Evolutionary conservation across 2,797 vertebrate genomes (phyloP), one percentile per base, ranked within the genome.

Genomic region (Okamejei kenojei): DNA sequence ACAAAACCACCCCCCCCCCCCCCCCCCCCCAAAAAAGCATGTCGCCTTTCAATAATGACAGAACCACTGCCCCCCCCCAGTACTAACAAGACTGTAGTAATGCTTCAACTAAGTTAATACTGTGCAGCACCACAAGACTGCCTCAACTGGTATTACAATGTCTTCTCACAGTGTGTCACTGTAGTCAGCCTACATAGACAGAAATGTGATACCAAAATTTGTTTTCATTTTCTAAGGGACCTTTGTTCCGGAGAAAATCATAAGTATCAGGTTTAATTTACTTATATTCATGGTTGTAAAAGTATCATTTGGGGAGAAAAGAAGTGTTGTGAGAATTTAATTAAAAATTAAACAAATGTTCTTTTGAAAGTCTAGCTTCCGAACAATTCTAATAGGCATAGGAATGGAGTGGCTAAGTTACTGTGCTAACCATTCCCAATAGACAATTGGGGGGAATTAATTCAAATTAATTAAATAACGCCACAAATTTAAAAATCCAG

Each of bases 21-120:
- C n/a, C n/a, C n/a, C n/a, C n/a, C n/a, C n/a, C n/a, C n/a, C n/a
- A n/a, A n/a, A n/a, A n/a, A 71, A 81, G 80, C 54, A 77, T 68
- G n/a, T 9, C 38, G 58, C 93, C 29, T 78, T 54, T 35, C 29
- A 61, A 77, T 26, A 45, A 84, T 76, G 71, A 38, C 58, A 90
- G 78, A 32, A 58, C 84, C 79, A 80, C 17, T 23, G 78, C n/a
- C n/a, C n/a, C n/a, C n/a, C n/a, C n/a, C n/a, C n/a, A n/a, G n/a
- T n/a, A n/a, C n/a, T n/a, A n/a, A n/a, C n/a, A n/a, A n/a, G n/a
- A 91, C 74, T 78, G 86, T 54, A 80, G 88, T 93, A 77, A 91
- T 54, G 74, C 13, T 80, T 90, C 15, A 23, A 68, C 74, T 78
- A 86, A 78, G 92, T 73, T 38, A 91, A 79, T 78, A 91, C 58